phyloP scores from a whole-genome alignment of 2,113 vertebrate genomes.

The Hemibagrus wyckioides region DNA sequence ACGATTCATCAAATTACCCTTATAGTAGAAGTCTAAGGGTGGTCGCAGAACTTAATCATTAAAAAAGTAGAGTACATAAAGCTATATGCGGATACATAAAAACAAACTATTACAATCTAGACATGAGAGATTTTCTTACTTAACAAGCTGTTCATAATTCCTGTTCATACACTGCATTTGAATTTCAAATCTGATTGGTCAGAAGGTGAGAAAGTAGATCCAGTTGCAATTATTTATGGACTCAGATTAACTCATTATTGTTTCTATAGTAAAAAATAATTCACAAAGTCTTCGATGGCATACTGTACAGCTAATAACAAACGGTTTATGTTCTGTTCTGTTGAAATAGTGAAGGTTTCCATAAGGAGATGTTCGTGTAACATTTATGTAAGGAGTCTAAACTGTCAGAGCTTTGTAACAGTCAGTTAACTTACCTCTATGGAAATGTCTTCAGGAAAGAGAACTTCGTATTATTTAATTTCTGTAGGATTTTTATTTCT shows the following conservation, averaged over 20 bases:
- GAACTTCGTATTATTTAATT: neutral
- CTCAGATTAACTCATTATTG: neutral
- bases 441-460: neutral
- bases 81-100: neutral
- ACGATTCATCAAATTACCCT: neutral
- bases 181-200: neutral
- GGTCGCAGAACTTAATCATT: neutral
- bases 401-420: neutral
- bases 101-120: neutral
- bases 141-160: neutral
- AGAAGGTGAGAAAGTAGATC: neutral
- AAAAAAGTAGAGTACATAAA: neutral
- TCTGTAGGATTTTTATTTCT: neutral
- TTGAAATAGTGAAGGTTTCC: neutral
- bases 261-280: neutral
- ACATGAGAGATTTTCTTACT: neutral
- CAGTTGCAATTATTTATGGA: neutral
- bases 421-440: neutral
- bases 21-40: neutral
- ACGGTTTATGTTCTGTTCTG: neutral
- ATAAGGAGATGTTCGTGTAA: neutral
- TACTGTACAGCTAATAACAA: neutral
- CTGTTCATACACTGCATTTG: neutral
- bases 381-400: neutral
- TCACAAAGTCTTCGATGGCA: neutral